These are phyloP conservation scores for Gnatocerus cornutus DNA, from an alignment of 2,888 invertebrate genomes.

Conservation along the genomic window DNA sequence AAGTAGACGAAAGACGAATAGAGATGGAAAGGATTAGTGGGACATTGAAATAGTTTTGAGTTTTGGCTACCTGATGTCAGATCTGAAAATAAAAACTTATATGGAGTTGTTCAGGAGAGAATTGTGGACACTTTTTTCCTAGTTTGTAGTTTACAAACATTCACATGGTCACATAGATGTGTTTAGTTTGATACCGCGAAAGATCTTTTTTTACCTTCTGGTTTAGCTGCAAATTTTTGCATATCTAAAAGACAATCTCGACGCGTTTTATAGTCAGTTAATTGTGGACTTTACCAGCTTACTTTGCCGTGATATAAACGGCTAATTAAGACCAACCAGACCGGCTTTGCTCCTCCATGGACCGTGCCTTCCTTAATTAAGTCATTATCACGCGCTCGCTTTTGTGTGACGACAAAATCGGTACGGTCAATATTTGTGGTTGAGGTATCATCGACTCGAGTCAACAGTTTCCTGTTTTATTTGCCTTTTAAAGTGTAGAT, in stretches of 20 bases:
- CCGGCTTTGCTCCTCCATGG: constrained; percentile 29
- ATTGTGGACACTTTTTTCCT: no score
- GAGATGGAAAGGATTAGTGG: not conserved
- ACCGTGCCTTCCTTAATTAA: constrained; percentile 54
- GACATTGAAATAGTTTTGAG: not conserved
- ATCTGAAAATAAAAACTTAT: no score
- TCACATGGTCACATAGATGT: no score
- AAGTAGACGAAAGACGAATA: not conserved
- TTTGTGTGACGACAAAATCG: constrained; percentile 56
- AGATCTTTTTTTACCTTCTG: no score
- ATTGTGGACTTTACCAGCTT: not conserved
- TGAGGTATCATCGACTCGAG: constrained; percentile 58
- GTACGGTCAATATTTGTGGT: constrained; percentile 63
- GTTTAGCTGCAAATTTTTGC: no score
- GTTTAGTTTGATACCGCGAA: no score
- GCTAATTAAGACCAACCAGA: constrained; percentile 27
- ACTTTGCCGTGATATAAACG: constrained; percentile 5
- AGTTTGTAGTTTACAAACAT: no score
- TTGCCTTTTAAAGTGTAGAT: constrained; percentile 59
- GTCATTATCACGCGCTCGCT: constrained; percentile 56
- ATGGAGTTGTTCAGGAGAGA: no score
- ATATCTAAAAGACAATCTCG: no score
- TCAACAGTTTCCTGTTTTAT: constrained; percentile 56
- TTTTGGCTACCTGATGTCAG: no score
- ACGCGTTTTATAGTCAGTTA: no score